A percentile compares a stretch with the other conserved stretches of the same genome.
Evolutionary conservation across 2,888 invertebrate species (phyloP).

Genomic region (Ferdinandea cuprea): DNA sequence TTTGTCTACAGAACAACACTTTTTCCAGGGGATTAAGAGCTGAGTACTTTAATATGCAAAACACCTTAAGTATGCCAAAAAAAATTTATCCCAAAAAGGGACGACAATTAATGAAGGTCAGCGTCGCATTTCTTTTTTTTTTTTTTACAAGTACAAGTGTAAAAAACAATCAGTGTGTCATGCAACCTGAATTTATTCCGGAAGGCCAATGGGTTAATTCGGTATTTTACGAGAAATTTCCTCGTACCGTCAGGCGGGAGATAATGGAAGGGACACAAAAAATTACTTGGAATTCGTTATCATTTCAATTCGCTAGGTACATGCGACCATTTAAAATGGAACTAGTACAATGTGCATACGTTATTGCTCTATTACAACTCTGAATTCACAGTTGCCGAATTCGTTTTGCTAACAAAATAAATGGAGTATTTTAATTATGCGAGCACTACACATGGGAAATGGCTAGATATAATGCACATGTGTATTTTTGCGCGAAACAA

Average conservation of each 20-base stretch:
- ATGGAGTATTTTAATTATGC: conserved; percentile 47
- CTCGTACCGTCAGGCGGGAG: conserved; percentile 29
- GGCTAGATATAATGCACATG: not conserved
- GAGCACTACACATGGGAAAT: too few relatives aligned
- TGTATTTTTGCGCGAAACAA: not conserved
- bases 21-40: not conserved
- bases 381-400: conserved; percentile 8
- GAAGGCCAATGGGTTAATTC: conserved; percentile 50
- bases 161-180: conserved; percentile 24
- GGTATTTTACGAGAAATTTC: conserved; percentile 45
- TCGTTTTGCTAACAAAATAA: conserved; percentile 14
- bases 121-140: too few relatives aligned
- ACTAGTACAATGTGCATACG: not conserved
- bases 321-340: conserved; percentile 22
- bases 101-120: conserved; percentile 12
- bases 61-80: not conserved
- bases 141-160: conserved; percentile 1
- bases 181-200: conserved; percentile 54
- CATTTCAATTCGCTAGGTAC: conserved; percentile 18
- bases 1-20: not conserved
- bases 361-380: conserved; percentile 37
- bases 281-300: conserved; percentile 29
- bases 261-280: conserved; percentile 44
- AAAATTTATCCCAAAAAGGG: not conserved
- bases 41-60: not conserved